These are phyloP conservation scores for Matsumurasca onukii DNA, from an alignment of 1,140 invertebrate species.

Conservation along the genomic window DNA sequence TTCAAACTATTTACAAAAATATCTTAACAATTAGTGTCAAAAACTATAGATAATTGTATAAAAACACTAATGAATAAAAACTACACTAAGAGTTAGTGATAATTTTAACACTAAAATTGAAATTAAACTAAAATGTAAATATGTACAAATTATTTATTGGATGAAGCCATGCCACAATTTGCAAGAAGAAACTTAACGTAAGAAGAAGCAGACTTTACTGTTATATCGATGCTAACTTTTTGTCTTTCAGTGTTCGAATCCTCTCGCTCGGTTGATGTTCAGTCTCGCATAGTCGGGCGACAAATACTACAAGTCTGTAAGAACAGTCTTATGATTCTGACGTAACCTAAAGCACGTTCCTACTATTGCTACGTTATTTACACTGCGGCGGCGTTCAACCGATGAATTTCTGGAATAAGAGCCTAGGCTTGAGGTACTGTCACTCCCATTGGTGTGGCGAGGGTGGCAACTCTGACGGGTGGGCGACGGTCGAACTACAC, in stretches of 20 bases:
- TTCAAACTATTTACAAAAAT: not conserved
- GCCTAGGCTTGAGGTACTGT: conserved; percentile 43
- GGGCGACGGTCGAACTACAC: conserved; percentile 93
- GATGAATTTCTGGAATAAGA: conserved; percentile 37
- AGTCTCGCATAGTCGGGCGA: not conserved
- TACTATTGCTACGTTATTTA: no score
- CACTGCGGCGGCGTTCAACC: conserved; percentile 19
- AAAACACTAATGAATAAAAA: not conserved
- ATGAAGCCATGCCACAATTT: conserved; percentile 27
- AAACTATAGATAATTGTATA: not conserved
- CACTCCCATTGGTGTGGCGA: conserved; percentile 97
- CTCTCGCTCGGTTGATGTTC: not conserved
- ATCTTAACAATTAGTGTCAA: not conserved
- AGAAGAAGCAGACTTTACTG: not conserved
- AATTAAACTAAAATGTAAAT: not conserved
- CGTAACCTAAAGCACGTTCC: conserved; percentile 8
- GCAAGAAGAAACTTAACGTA: conserved; percentile 7
- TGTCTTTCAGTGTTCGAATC: not conserved
- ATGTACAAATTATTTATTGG: conserved; percentile 5
- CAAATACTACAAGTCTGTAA: not conserved
- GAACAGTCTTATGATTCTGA: not conserved
- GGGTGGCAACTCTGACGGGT: conserved; percentile 94
- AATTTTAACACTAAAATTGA: not conserved
- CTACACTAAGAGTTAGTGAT: not conserved
- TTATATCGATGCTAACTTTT: not conserved